Evolutionary conservation across 2,888 invertebrate species (phyloP), one percentile per base, ranked within the genome.

Genomic region (Drosophila leonis): DNA sequence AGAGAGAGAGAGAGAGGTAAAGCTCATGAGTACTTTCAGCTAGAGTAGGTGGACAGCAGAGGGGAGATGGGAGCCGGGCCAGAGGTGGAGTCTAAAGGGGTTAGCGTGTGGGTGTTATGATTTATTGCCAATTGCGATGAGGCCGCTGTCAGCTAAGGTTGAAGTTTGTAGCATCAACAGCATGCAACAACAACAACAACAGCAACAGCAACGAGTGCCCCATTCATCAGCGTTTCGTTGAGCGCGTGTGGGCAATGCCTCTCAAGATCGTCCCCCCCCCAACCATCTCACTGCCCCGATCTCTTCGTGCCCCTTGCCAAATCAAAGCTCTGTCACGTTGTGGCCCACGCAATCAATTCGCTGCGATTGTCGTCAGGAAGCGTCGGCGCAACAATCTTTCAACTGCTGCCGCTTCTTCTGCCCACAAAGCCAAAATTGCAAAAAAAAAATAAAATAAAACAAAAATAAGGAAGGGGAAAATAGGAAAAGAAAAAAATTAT

Each of bases 101-200:
- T 57, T 49, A 64, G 64, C 70, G 83, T 78, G 85, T 85, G 86
- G 85, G 85, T 86, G 85, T 78, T 83, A 86, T 85, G 90, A 85
- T 88, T 85, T 85, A 85, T 85, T 83, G 86, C 90, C 90, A 85
- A 85, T 85, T 90, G 90, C 75, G 64, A 55, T 46, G 46, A 59
- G 69, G 64, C 75, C 48, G 62, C 60, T 31, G 42, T n/a, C 29
- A 41, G 20, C 48, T 65, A 35, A 66, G 68, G 65, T 66, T 66
- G 66, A 66, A 56, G 69, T 69, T 66, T 69, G 70, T 35, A 18
- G 48, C 66, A 66, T 12, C 54, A 51, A 31, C 39, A 29, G 41
- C 39, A 56, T 41, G 68, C 54, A 63, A 29, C 51, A 56, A 29
- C 31, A 66, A 37, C 18, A 20, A 18, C 20, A 42, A 6, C 39